Base-by-base conservation (phyloP, 2,888 invertebrate genomes). In the Furcula furcula region DNA sequence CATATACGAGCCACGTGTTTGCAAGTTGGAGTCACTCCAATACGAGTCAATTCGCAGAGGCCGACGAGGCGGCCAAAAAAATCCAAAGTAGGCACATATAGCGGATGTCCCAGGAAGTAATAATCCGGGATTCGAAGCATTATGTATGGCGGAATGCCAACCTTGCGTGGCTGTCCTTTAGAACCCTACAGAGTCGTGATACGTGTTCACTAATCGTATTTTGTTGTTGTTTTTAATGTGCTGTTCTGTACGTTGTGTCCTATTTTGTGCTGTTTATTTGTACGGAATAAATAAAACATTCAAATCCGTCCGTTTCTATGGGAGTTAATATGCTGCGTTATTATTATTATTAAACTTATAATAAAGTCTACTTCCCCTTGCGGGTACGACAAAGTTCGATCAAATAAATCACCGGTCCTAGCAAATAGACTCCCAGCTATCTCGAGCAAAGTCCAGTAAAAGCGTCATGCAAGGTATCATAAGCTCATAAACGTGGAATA, bases 101-200 rank as follows among this genome's bases (percentile, higher is more conserved):
- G 37, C 50, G 34, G 45, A 31, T 41, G 45, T 45, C 43, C 36
- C 46, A 47, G 76, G 72, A 76, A 75, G 72, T 67, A 72, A 76
- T 74, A 70, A 71, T 66, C 57, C 59, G 57, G 55, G 71, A 55
- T 67, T 65, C 57, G 64, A 52, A 58, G 45, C 63, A 70, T 69
- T 70, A 66, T 67, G 67, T 62, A 63, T 77, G 80, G 82, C 78
- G 63, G 16, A 38, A 35, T 45, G 69, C 80, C 79, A 81, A 66
- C 38, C 55, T 34, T 56, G 61, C 51, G 58, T 54, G 51, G 36
- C 37, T 50, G 42, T 38, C 48, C 34, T 34, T 51, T 50, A 40
- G 37, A 36, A 49, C 31, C 44, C 30, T 45, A 50, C 43, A 41
- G n/a, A n/a, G 35, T 50, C 36, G 51, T 47, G 40, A 40, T 43